Percentiles rank a stretch among this genome's conserved stretches.
phyloP scores from a whole-genome alignment of 2,113 vertebrate genomes.

The Percina caprodes region DNA sequence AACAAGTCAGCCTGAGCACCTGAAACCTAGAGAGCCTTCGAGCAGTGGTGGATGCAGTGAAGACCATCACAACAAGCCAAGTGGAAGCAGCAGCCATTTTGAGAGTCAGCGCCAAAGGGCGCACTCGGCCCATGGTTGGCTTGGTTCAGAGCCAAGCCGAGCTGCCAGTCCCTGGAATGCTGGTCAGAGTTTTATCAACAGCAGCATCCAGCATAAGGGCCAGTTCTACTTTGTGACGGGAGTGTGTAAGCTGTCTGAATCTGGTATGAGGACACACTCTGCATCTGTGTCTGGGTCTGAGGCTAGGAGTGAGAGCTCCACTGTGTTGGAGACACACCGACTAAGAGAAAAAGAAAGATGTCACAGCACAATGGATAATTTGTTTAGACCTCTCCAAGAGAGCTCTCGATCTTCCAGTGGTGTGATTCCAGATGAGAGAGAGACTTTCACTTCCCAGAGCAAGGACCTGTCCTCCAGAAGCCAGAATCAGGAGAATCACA shows the following conservation, averaged over 20 bases:
- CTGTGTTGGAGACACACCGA: slow-evolving; percentile 48
- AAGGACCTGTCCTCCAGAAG: slow-evolving; percentile 45
- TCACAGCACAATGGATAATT: slow-evolving; percentile 76
- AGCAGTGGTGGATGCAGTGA: slow-evolving; percentile 32
- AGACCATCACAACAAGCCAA: slow-evolving; percentile 41
- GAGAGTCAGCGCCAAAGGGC: slow-evolving; percentile 69
- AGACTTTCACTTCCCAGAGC: slow-evolving; percentile 35
- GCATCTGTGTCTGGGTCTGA: slow-evolving; percentile 59
- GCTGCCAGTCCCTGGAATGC: slow-evolving; percentile 51
- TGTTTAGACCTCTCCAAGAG: slow-evolving; percentile 67
- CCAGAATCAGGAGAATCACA: slow-evolving; percentile 63
- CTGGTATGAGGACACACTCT: slow-evolving; percentile 48
- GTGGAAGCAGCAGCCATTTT: slow-evolving; percentile 34
- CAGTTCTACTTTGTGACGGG: slow-evolving; percentile 87
- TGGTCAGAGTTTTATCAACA: slow-evolving; percentile 64
- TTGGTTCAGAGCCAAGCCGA: slow-evolving; percentile 59
- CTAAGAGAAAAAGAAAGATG: slow-evolving; percentile 67
- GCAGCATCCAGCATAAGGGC: slow-evolving; percentile 85
- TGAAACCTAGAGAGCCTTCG: slow-evolving; percentile 56
- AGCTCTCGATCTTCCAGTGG: slow-evolving; percentile 60
- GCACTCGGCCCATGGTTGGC: slow-evolving; percentile 65
- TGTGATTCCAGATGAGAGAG: slow-evolving; percentile 42
- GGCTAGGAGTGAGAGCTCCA: slow-evolving; percentile 44
- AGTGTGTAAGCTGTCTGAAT: slow-evolving; percentile 67
- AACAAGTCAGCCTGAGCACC: slow-evolving; percentile 76